These are phyloP conservation scores for Notothenia coriiceps DNA, from an alignment of 2,113 vertebrate genomes.

Conservation along the genomic window DNA sequence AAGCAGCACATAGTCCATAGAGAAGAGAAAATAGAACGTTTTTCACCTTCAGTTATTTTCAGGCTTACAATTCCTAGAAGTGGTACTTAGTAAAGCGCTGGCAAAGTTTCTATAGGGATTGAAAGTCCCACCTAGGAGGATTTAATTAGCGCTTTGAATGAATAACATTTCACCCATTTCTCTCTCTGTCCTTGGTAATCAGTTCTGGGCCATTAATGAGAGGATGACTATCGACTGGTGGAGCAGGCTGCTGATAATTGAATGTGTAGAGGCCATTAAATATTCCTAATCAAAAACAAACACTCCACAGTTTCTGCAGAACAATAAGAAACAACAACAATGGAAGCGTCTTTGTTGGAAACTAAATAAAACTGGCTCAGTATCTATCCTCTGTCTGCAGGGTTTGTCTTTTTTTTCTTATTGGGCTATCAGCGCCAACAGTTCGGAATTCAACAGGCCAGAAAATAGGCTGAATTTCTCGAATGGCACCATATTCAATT, in stretches of 20 bases:
- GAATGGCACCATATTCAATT: slow-evolving; percentile 47
- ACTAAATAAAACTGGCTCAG: slow-evolving; percentile 2
- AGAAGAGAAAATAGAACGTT: not conserved
- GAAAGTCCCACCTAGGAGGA: slow-evolving; percentile 76
- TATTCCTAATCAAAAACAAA: slow-evolving; percentile 85
- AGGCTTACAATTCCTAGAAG: slow-evolving; percentile 13
- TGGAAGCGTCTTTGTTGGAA: slow-evolving; percentile 33
- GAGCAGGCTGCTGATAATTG: slow-evolving; percentile 82
- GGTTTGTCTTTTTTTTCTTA: slow-evolving; percentile 17
- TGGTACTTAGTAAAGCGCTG: slow-evolving; percentile 28
- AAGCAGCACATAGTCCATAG: not conserved
- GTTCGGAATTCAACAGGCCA: slow-evolving; percentile 56
- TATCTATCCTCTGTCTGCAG: slow-evolving; percentile 10
- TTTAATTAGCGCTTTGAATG: slow-evolving; percentile 81
- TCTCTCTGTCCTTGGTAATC: slow-evolving; percentile 79
- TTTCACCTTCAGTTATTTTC: slow-evolving; percentile 37
- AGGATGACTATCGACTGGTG: slow-evolving; percentile 82
- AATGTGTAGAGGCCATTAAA: slow-evolving; percentile 84
- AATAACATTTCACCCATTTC: slow-evolving; percentile 79
- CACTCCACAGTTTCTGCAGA: slow-evolving; percentile 70
- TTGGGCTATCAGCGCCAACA: slow-evolving; percentile 41
- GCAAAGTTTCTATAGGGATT: slow-evolving; percentile 60
- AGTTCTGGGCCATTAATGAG: slow-evolving; percentile 84
- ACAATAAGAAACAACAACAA: slow-evolving; percentile 51
- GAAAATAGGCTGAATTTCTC: slow-evolving; percentile 62